Evolutionary conservation across 2,113 vertebrate genomes (phyloP).

Genomic region (Notechis scutatus): DNA sequence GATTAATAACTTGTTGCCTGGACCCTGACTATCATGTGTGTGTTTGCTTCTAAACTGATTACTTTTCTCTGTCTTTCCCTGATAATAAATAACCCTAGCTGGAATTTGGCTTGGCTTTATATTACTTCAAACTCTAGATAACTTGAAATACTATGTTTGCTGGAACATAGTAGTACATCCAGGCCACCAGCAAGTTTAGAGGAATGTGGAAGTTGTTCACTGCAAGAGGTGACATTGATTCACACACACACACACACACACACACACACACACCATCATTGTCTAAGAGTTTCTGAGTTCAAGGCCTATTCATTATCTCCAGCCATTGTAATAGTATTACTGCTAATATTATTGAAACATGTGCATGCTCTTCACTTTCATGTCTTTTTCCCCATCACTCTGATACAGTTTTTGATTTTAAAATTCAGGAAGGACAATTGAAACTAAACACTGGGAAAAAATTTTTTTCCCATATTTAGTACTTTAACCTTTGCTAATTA

Average conservation of each 20-base stretch:
- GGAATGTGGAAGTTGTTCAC: not conserved
- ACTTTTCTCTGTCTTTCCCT: not conserved
- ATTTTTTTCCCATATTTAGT: not conserved
- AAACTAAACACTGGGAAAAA: not conserved
- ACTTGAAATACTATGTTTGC: not conserved
- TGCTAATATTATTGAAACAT: not conserved
- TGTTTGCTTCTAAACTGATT: not conserved
- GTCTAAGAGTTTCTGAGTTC: not conserved
- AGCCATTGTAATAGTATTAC: not conserved
- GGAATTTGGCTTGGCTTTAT: not conserved
- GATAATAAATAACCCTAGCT: not conserved
- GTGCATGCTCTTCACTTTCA: not conserved
- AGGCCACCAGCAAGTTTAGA: not conserved
- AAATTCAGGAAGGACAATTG: not conserved
- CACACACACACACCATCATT: not conserved
- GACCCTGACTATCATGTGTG: not conserved
- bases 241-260: not conserved
- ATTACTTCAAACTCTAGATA: not conserved
- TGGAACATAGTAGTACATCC: not conserved
- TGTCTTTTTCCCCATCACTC: not conserved
- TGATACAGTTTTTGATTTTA: slow-evolving; percentile 19
- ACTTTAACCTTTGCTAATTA: not conserved
- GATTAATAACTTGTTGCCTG: not conserved
- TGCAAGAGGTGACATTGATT: not conserved
- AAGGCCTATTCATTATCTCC: not conserved